Conservation (phyloP, 2,888 invertebrate genomes). For the Argynnis bischoffii region DNA sequence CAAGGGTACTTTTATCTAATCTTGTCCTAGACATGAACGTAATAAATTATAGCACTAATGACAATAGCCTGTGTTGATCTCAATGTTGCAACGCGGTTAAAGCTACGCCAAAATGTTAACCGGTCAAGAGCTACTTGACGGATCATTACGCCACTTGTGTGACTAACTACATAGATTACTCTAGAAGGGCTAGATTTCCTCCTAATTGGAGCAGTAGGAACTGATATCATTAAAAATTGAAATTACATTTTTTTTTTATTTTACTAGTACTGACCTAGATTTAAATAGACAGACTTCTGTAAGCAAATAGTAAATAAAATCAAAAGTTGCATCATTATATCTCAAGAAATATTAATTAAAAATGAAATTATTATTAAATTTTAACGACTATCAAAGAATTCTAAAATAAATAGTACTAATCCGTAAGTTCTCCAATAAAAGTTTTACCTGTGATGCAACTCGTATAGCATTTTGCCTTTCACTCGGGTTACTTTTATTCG, state of each 20-base stretch:
- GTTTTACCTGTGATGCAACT: not conserved
- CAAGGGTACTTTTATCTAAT: constrained; percentile 21
- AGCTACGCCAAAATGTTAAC: constrained; percentile 74
- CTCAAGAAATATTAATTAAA: too few species aligned
- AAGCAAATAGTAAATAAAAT: too few species aligned
- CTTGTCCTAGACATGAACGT: constrained; percentile 20
- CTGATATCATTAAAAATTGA: constrained; percentile 16
- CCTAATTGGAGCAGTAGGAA: constrained; percentile 28
- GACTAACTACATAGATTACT: constrained; percentile 29
- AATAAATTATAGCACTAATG: constrained; percentile 30
- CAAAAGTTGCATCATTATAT: too few species aligned
- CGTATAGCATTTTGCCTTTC: constrained; percentile 15
- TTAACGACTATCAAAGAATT: too few species aligned
- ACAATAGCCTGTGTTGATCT: constrained; percentile 38
- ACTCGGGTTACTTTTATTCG: constrained; percentile 23
- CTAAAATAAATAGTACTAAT: too few species aligned
- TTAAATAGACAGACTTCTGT: too few species aligned
- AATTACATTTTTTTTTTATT: constrained; percentile 5
- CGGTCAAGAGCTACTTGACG: constrained; percentile 53
- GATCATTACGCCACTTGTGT: constrained; percentile 36
- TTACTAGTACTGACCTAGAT: not conserved
- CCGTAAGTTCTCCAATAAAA: not conserved
- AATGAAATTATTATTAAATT: too few species aligned
- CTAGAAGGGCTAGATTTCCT: constrained; percentile 27
- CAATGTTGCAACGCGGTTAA: constrained; percentile 61